Conservation (phyloP, 2,797 vertebrate genomes). For the Odontamblyopus rebecca region DNA sequence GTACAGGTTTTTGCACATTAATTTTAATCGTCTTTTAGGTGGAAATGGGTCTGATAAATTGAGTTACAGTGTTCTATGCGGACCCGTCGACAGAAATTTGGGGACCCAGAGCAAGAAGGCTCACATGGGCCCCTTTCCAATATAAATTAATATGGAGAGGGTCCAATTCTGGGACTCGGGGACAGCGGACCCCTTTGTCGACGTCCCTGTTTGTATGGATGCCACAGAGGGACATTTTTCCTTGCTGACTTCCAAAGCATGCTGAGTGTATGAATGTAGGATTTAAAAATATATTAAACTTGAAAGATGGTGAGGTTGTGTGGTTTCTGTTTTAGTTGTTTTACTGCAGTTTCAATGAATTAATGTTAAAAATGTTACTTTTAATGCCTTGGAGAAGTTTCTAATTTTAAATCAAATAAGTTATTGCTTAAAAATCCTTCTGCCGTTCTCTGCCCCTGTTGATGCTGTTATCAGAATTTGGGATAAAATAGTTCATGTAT, state of each 20-base stretch:
- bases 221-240: not conserved
- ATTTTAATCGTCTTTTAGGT: conserved; percentile 21
- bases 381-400: conserved; percentile 2
- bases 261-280: conserved; percentile 19
- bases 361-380: not conserved
- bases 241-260: conserved; percentile 8
- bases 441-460: conserved; percentile 12
- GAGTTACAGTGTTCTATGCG: too few relatives aligned
- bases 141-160: too few relatives aligned
- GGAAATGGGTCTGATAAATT: not conserved
- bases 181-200: too few relatives aligned
- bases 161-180: too few relatives aligned
- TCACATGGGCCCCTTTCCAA: too few relatives aligned
- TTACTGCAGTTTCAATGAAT: not conserved
- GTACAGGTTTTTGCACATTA: not conserved
- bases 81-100: too few relatives aligned
- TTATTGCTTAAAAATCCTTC: conserved; percentile 15
- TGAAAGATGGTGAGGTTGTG: not conserved
- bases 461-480: conserved; percentile 10
- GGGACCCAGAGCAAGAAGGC: too few relatives aligned
- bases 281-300: conserved; percentile 5
- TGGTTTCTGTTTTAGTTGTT: conserved; percentile 2
- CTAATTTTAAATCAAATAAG: not conserved
- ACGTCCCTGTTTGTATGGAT: too few relatives aligned
- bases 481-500: not conserved